Evolutionary conservation across 1,140 invertebrate genomes (phyloP).

Genomic region (Nomia melanderi): DNA sequence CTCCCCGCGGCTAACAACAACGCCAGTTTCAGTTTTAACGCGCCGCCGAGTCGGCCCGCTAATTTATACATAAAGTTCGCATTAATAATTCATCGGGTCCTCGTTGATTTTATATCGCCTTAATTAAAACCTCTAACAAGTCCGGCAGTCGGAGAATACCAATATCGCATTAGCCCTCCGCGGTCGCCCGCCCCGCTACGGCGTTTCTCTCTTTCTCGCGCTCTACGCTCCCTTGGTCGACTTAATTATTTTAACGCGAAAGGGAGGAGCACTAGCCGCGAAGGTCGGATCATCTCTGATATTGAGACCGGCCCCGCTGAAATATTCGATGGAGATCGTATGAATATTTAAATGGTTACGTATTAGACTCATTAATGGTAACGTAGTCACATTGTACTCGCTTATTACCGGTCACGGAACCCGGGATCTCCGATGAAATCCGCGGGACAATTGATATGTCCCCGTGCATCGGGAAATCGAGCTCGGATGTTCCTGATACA

Average conservation of each 20-base stretch:
- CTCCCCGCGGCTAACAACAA: conserved; percentile 69
- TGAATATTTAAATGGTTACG: conserved; percentile 13
- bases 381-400: neutral
- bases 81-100: conserved; percentile 80
- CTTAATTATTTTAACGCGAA: conserved; percentile 64
- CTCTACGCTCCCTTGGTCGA: conserved; percentile 29
- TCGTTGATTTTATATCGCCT: conserved; percentile 79
- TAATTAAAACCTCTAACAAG: conserved; percentile 81
- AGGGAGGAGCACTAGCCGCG: neutral
- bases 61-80: conserved; percentile 80
- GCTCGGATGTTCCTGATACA: too few relatives aligned
- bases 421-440: neutral
- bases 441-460: neutral
- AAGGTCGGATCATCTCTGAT: conserved; percentile 35
- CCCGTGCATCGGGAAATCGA: too few relatives aligned
- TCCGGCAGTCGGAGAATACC: conserved; percentile 78
- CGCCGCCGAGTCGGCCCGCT: conserved; percentile 67
- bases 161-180: conserved; percentile 68
- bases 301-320: conserved; percentile 8
- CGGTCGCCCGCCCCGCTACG: conserved; percentile 33
- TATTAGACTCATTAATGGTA: conserved; percentile 15
- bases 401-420: neutral
- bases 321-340: conserved; percentile 16
- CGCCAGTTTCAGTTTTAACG: conserved; percentile 77
- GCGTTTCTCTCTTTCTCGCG: neutral